phyloP scores from a whole-genome alignment of 2,888 invertebrate genomes.

The Hypomecis atomaria region DNA sequence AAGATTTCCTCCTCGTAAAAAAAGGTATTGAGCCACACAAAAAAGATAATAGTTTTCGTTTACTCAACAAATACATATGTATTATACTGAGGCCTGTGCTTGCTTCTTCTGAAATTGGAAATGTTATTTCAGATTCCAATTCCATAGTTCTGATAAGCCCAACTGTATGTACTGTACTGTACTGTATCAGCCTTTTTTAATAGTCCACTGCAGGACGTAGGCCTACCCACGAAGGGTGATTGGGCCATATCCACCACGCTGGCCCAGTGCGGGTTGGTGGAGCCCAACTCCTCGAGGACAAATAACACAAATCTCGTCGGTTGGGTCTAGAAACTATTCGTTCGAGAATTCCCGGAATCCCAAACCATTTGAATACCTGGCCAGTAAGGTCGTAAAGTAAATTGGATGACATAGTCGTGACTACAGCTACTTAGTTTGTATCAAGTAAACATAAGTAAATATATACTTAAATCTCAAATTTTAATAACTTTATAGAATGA shows the following conservation, averaged over 20 bases:
- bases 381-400: background rate
- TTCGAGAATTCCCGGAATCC: constrained; percentile 30
- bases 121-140: constrained; percentile 8
- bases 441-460: background rate
- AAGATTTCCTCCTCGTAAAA: too few relatives aligned
- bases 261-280: too few relatives aligned
- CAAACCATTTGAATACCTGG: constrained; percentile 28
- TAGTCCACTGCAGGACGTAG: too few relatives aligned
- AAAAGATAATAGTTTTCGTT: too few relatives aligned
- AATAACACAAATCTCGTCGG: constrained; percentile 27
- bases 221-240: too few relatives aligned
- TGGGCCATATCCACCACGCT: too few relatives aligned
- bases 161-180: too few relatives aligned
- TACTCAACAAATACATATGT: too few relatives aligned
- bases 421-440: background rate
- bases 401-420: background rate
- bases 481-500: too few relatives aligned
- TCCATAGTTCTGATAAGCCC: constrained; percentile 24
- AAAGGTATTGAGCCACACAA: too few relatives aligned
- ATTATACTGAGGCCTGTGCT: background rate
- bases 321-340: constrained; percentile 32
- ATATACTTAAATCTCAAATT: too few relatives aligned
- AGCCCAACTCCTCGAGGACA: constrained; percentile 16
- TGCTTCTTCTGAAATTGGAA: background rate
- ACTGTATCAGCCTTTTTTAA: too few relatives aligned